Percentiles rank a stretch among this genome's conserved stretches.
Evolutionary conservation across 1,140 invertebrate species (phyloP).

Genomic region (Stegodyphus mimosarum): DNA sequence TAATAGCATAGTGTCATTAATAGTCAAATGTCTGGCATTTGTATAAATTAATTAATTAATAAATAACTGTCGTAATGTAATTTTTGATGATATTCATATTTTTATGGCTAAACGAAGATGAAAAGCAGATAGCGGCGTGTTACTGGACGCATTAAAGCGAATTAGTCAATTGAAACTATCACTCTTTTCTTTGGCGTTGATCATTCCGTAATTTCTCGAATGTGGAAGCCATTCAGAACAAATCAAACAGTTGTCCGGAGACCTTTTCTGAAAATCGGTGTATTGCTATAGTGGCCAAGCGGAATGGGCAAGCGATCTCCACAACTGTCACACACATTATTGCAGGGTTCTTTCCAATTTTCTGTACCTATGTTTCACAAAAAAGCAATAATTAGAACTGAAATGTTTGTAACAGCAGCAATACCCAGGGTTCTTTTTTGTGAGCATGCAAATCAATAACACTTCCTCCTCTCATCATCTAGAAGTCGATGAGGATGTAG

Average conservation of each 20-base stretch:
- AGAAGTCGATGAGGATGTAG: too few species aligned
- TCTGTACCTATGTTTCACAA: too few species aligned
- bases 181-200: constrained; percentile 2
- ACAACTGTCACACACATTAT: not conserved
- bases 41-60: too few species aligned
- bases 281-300: constrained; percentile 22
- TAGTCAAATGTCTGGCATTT: too few species aligned
- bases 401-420: too few species aligned
- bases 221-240: not conserved
- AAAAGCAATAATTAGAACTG: too few species aligned
- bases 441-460: too few species aligned
- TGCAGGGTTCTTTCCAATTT: not conserved
- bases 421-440: too few species aligned
- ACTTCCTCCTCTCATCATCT: too few species aligned
- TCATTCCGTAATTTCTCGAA: constrained; percentile 11
- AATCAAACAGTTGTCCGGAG: constrained; percentile 17
- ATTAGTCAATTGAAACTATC: not conserved
- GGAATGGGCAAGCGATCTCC: not conserved
- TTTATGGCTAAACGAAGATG: not conserved
- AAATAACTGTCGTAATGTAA: not conserved
- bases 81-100: constrained; percentile 2
- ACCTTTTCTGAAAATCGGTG: not conserved
- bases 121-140: not conserved
- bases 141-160: not conserved
- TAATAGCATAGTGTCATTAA: too few species aligned